These are phyloP conservation scores for Microtus agrestis DNA, from an alignment of 2,797 vertebrate species.

Conservation along the genomic window DNA sequence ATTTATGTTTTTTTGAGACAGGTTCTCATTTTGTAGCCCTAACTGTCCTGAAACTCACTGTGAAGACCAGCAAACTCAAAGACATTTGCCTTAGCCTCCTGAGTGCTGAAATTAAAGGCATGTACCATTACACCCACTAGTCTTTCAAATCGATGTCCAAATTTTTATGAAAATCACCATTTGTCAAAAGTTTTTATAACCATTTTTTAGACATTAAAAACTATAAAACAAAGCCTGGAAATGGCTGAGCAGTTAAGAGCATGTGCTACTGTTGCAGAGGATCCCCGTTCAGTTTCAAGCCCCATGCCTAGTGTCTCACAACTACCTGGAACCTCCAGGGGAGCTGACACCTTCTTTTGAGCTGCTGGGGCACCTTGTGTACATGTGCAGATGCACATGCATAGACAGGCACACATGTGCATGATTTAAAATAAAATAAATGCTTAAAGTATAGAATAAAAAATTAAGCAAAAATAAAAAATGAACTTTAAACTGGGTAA, in stretches of 20 bases:
- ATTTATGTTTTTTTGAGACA: not conserved
- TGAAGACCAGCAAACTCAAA: not conserved
- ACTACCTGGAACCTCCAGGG: not conserved
- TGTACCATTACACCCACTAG: too few relatives aligned
- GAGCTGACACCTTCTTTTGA: not conserved
- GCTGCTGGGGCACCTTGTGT: not conserved
- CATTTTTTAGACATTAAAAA: slow-evolving; percentile 42
- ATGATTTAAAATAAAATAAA: not conserved
- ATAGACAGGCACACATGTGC: not conserved
- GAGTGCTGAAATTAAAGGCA: not conserved
- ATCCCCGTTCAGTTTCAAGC: not conserved
- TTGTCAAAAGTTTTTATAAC: slow-evolving; percentile 42
- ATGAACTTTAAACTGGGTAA: not conserved
- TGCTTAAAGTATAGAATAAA: not conserved
- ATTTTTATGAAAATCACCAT: slow-evolving; percentile 10
- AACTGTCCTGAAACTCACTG: not conserved
- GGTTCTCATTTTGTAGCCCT: not conserved
- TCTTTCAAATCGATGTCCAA: not conserved
- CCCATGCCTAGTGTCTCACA: not conserved
- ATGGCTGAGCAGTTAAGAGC: not conserved
- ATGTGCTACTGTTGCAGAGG: not conserved
- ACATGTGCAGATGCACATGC: not conserved
- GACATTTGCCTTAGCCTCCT: not conserved
- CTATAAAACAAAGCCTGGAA: not conserved
- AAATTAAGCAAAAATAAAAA: slow-evolving; percentile 1